These are phyloP conservation scores for Microplitis demolitor DNA, from an alignment of 1,140 invertebrate species.

Conservation along the genomic window DNA sequence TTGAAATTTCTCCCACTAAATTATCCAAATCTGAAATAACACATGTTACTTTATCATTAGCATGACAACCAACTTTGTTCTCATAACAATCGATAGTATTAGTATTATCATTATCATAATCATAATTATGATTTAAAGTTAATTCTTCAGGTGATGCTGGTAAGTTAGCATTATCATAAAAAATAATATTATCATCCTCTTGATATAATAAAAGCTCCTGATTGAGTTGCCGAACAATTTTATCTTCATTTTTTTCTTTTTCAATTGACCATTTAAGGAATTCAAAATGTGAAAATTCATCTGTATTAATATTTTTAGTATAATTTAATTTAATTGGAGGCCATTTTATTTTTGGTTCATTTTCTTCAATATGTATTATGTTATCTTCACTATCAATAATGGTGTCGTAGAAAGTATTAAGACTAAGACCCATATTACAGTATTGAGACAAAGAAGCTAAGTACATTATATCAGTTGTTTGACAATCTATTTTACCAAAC, in stretches of 20 bases:
- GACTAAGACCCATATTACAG: slow-evolving; percentile 37
- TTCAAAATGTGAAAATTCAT: slow-evolving; percentile 40
- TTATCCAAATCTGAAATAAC: slow-evolving; percentile 48
- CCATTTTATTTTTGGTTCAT: neutral
- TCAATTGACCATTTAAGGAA: slow-evolving; percentile 46
- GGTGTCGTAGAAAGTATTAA: slow-evolving; percentile 40
- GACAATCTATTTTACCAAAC: slow-evolving; percentile 44
- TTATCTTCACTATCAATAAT: slow-evolving; percentile 31
- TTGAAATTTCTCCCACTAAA: slow-evolving; percentile 39
- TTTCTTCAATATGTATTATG: neutral
- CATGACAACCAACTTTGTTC: slow-evolving; percentile 23
- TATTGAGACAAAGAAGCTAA: slow-evolving; percentile 46
- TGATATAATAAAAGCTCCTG: neutral
- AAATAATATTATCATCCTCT: slow-evolving; percentile 31
- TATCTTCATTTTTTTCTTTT: slow-evolving; percentile 28
- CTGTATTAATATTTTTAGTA: slow-evolving; percentile 31
- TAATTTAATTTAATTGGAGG: slow-evolving; percentile 25
- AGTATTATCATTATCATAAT: slow-evolving; percentile 33
- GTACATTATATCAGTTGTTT: slow-evolving; percentile 50
- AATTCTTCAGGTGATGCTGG: slow-evolving; percentile 30
- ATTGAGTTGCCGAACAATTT: too few species aligned
- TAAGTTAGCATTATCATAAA: slow-evolving; percentile 51
- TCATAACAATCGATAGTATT: slow-evolving; percentile 25
- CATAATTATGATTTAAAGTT: slow-evolving; percentile 24
- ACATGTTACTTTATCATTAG: slow-evolving; percentile 14